Evolutionary conservation across 1,140 invertebrate species (phyloP), one percentile per base, ranked within the genome.

Genomic region (Papilio polytes): DNA sequence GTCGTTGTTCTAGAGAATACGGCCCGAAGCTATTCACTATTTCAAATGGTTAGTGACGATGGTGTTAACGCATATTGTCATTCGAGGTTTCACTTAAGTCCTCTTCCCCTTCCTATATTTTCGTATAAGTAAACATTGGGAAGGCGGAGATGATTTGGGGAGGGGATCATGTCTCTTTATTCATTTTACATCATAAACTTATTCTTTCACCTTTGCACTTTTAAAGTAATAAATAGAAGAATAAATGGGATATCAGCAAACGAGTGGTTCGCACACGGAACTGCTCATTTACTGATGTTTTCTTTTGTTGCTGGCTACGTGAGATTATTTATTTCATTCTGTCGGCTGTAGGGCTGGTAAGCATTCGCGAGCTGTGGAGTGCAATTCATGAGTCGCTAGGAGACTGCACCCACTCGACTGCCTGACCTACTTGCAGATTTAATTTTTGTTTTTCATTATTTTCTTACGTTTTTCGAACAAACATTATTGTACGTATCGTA

Each of bases 391-490:
- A 70, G 26, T 70, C 63, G 63, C 22, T 26, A 70, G 63, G 26
- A 70, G 63, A 70, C 63, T 70, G 63, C 63, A 31, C 22, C 63
- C 63, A 70, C 63, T 70, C 22, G 53, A 56, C 53, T 31, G 63
- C 63, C 63, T 70, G 63, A 36, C 63, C 63, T 70, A 70, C 63
- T 70, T 70, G 22, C 12, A n/a, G 12, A 70, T 70, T 70, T 31
- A 70, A 70, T 70, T 70, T 70, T 70, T 70, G 26, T 70, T 70
- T 70, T 70, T 31, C 13, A 70, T 70, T 70, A 70, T 70, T 70
- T 70, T 70, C 13, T 31, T 70, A 15, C 63, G 13, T 70, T 70
- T 31, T 48, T 48, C 12, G 13, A 48, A 48, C 12, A 48, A 48
- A 48, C 46, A 48, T 2, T 48, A 48, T 48, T 48, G 46, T 13